Conservation (phyloP, 2,797 vertebrate genomes). For the Molossus alvarezi region DNA sequence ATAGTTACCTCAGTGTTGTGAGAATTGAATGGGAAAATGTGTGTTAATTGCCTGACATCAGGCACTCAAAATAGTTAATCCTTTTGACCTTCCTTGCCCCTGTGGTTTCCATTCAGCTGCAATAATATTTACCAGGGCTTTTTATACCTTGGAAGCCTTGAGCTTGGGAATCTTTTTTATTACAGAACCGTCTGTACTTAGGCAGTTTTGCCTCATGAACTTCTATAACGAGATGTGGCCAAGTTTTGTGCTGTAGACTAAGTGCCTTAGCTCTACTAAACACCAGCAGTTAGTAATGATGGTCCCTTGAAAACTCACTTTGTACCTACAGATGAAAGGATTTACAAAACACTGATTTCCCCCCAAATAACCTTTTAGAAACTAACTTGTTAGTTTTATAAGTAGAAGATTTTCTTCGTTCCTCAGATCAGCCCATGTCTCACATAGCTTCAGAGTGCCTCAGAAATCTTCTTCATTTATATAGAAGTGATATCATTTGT, state of each 20-base stretch:
- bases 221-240: background rate
- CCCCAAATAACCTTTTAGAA: conserved; percentile 10
- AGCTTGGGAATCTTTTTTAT: background rate
- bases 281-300: background rate
- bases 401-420: conserved; percentile 33
- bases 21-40: background rate
- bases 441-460: background rate
- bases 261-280: background rate
- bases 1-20: background rate
- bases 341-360: background rate
- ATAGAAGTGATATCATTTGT: conserved; percentile 9
- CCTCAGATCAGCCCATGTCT: background rate
- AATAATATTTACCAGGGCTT: background rate
- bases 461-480: background rate
- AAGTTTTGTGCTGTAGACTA: background rate
- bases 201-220: background rate
- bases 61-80: background rate
- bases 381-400: conserved; percentile 31
- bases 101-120: conserved; percentile 59
- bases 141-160: background rate
- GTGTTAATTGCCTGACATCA: background rate
- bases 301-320: conserved; percentile 24
- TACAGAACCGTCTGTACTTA: background rate
- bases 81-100: background rate
- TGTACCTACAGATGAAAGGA: background rate